Evolutionary conservation across 2,113 vertebrate genomes (phyloP).

Genomic region (Pseudorectes ferrugineus): DNA sequence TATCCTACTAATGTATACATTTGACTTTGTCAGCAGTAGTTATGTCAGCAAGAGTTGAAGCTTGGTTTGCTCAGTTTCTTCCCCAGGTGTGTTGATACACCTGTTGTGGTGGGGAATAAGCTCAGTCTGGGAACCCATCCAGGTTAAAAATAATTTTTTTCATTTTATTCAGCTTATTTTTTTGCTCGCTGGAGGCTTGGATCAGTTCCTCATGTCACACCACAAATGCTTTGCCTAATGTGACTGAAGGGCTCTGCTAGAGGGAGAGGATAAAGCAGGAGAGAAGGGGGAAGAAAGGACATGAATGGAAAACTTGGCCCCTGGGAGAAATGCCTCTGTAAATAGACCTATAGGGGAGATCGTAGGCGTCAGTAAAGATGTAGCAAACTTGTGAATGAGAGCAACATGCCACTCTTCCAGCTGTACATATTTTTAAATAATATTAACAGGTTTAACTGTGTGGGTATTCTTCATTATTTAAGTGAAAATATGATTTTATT

Average conservation of each 20-base stretch:
- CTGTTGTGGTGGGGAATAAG: background rate
- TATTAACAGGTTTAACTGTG: slow-evolving; percentile 29
- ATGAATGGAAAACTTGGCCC: background rate
- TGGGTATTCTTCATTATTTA: slow-evolving; percentile 8
- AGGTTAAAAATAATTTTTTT: background rate
- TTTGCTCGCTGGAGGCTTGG: background rate
- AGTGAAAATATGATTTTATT: slow-evolving; percentile 7
- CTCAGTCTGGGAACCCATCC: background rate
- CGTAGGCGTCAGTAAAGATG: background rate
- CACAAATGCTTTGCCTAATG: background rate
- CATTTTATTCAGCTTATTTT: background rate
- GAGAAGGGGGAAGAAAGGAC: background rate
- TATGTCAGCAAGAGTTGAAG: background rate
- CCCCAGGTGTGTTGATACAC: background rate
- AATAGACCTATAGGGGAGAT: background rate
- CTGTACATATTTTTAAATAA: background rate
- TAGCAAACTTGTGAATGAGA: slow-evolving; percentile 25
- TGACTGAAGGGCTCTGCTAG: background rate
- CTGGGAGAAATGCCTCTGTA: background rate
- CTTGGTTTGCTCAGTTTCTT: background rate
- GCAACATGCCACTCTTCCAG: background rate
- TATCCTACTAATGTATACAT: background rate
- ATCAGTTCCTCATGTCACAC: background rate
- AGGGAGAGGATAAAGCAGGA: background rate
- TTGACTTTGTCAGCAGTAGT: background rate